Evolutionary conservation across 2,888 invertebrate genomes (phyloP).

Genomic region (Platycheirus albimanus): DNA sequence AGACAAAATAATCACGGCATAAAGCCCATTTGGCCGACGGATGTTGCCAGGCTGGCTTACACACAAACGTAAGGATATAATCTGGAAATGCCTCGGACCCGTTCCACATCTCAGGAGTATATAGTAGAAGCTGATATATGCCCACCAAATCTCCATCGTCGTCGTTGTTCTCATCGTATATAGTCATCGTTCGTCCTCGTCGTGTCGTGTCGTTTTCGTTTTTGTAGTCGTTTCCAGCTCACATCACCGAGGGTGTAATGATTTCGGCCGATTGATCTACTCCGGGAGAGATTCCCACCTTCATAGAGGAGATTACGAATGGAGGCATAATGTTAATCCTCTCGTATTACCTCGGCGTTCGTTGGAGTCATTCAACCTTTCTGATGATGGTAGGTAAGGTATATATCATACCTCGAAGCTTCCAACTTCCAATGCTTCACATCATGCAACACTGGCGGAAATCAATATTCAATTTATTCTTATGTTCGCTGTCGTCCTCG

Average conservation of each 20-base stretch:
- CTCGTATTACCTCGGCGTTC: conserved; percentile 47
- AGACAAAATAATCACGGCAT: conserved; percentile 67
- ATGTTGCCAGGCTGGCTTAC: conserved; percentile 42
- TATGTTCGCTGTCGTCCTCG: conserved; percentile 22
- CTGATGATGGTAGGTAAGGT: not conserved
- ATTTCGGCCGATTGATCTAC: conserved; percentile 65
- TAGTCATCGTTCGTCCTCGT: too few species aligned
- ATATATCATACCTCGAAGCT: not conserved
- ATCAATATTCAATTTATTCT: conserved; percentile 71
- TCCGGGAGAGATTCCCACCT: conserved; percentile 24
- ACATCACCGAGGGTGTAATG: conserved; percentile 61
- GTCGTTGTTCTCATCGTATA: too few species aligned
- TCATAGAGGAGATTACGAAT: conserved; percentile 25
- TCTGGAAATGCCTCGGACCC: conserved; percentile 44
- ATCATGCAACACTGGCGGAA: conserved; percentile 29
- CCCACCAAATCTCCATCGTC: too few species aligned
- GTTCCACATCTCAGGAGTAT: conserved; percentile 1
- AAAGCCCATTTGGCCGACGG: conserved; percentile 60
- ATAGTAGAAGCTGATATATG: too few species aligned
- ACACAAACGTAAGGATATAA: conserved; percentile 33
- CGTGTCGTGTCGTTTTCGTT: not conserved
- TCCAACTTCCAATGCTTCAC: not conserved
- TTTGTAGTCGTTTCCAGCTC: conserved; percentile 22
- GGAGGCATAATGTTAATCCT: conserved; percentile 58
- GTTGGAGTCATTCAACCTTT: conserved; percentile 47